Percentiles rank a stretch among this genome's conserved stretches.
phyloP scores from a whole-genome alignment of 1,140 invertebrate genomes.

The Telenomus remus region DNA sequence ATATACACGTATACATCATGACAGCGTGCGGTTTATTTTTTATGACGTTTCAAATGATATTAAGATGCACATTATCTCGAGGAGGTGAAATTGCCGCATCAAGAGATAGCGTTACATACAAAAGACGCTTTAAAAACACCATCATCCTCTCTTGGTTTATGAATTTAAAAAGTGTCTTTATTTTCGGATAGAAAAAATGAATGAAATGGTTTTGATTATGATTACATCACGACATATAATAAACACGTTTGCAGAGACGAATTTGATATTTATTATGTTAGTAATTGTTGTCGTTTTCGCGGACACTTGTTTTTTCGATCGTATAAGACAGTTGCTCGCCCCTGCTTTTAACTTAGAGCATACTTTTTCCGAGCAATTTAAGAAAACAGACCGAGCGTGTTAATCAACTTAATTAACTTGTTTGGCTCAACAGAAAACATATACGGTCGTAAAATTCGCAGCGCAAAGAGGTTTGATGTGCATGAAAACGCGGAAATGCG shows the following conservation, averaged over 20 bases:
- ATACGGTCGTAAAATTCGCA: constrained; percentile 43
- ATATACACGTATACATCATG: constrained; percentile 3
- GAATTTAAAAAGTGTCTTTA: constrained; percentile 52
- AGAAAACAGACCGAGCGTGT: constrained; percentile 24
- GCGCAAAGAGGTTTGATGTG: neutral
- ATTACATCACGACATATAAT: too few species aligned
- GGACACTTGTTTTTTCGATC: neutral
- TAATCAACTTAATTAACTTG: constrained; percentile 48
- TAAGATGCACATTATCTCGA: constrained; percentile 47
- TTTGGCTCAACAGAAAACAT: constrained; percentile 32
- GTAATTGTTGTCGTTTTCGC: too few species aligned
- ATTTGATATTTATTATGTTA: too few species aligned
- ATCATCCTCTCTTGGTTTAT: constrained; percentile 41
- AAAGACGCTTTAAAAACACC: constrained; percentile 48
- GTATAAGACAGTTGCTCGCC: neutral
- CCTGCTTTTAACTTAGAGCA: neutral
- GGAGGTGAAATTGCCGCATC: constrained; percentile 50
- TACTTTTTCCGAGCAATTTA: constrained; percentile 6
- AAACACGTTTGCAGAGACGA: too few species aligned
- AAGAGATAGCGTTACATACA: constrained; percentile 40
- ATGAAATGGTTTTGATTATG: neutral
- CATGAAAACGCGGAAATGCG: too few species aligned
- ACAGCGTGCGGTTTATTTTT: constrained; percentile 49
- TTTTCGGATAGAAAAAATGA: constrained; percentile 40
- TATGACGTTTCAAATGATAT: constrained; percentile 56